Percentiles rank a stretch among this genome's conserved stretches.
These are phyloP conservation scores for Protonibea diacanthus DNA, from an alignment of 2,797 vertebrate genomes.

Conservation along the genomic window DNA sequence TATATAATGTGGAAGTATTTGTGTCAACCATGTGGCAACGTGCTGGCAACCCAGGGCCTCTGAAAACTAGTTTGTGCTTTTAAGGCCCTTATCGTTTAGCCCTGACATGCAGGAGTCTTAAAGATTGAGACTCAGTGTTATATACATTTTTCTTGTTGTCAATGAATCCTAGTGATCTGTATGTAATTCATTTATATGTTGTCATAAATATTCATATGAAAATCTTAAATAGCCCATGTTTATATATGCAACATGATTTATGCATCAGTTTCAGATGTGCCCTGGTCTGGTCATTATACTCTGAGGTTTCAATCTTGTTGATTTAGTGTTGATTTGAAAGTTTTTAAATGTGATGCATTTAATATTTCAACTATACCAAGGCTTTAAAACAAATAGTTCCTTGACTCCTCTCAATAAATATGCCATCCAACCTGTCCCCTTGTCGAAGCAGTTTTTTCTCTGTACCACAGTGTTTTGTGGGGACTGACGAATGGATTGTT, in stretches of 20 bases:
- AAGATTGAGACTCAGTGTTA: too few species aligned
- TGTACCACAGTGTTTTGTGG: not conserved
- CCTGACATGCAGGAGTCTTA: too few species aligned
- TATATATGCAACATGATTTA: not conserved
- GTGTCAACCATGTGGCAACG: too few species aligned
- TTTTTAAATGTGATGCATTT: not conserved
- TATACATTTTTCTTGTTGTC: too few species aligned
- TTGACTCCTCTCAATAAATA: not conserved
- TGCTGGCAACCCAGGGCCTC: not conserved
- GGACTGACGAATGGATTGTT: not conserved
- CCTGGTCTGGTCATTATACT: not conserved
- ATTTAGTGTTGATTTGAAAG: not conserved
- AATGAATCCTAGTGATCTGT: not conserved
- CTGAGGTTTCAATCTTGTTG: not conserved
- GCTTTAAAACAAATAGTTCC: not conserved
- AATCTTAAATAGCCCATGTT: not conserved
- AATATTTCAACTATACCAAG: not conserved
- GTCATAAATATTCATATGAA: too few species aligned
- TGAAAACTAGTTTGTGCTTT: not conserved
- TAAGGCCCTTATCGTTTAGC: too few species aligned
- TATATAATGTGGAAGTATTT: too few species aligned
- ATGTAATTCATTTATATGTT: not conserved
- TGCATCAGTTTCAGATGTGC: not conserved
- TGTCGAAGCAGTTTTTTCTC: not conserved
- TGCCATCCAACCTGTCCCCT: not conserved